These are phyloP conservation scores for Minunthozetes semirufus DNA, from an alignment of 2,888 invertebrate species.

Conservation along the genomic window DNA sequence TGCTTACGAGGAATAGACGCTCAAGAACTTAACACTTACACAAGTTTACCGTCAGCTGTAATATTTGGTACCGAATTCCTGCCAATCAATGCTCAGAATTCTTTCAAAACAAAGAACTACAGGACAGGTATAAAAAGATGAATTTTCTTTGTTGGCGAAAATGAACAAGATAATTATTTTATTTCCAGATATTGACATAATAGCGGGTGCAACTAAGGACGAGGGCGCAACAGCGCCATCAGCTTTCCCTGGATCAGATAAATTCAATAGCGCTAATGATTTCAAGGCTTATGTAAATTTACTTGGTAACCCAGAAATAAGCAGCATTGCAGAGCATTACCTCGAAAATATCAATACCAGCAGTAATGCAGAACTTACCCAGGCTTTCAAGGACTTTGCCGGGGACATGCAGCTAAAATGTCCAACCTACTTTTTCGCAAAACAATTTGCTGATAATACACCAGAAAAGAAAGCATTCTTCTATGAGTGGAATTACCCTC, in stretches of 20 bases:
- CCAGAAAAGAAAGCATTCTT: neutral
- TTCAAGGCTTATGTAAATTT: neutral
- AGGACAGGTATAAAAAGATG: neutral
- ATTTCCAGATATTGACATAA: constrained; percentile 6
- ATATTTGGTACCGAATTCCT: neutral
- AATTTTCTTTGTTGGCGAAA: too few relatives aligned
- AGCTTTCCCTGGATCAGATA: neutral
- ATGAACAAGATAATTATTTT: too few relatives aligned
- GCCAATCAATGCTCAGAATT: neutral
- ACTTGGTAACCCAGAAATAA: neutral
- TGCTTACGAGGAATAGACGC: neutral
- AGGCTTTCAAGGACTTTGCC: neutral
- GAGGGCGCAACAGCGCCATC: neutral
- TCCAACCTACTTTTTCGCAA: constrained; percentile 22
- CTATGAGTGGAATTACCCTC: neutral
- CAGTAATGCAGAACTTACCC: neutral
- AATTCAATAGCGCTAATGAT: too few relatives aligned
- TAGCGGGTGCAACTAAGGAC: neutral
- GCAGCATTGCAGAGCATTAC: neutral
- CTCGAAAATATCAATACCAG: neutral
- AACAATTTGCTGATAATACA: constrained; percentile 3
- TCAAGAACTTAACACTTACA: neutral
- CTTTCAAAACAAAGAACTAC: neutral
- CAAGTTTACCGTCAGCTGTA: neutral
- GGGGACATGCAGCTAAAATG: neutral